Percentiles rank a stretch among this genome's conserved stretches.
phyloP scores from a whole-genome alignment of 2,113 vertebrate species.

The Dolichallabes microphthalmus region DNA sequence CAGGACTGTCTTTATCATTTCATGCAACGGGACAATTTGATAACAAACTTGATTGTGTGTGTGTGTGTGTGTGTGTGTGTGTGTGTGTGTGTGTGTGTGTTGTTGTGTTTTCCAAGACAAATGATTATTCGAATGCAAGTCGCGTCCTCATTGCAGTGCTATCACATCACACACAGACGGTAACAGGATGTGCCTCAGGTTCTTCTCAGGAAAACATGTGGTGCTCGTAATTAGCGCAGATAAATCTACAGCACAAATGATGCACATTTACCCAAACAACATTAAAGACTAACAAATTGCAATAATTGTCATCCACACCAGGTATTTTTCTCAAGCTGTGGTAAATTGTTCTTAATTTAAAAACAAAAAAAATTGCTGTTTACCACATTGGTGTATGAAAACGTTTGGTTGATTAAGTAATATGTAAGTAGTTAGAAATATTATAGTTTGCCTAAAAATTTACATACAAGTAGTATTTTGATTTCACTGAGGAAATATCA shows the following conservation, averaged over 20 bases:
- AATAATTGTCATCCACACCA: slow-evolving; percentile 40
- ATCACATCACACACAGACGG: slow-evolving; percentile 50
- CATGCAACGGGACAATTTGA: neutral
- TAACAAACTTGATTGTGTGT: neutral
- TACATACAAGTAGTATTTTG: neutral
- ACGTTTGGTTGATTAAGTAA: neutral
- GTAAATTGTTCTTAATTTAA: slow-evolving; percentile 35
- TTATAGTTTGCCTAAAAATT: no score
- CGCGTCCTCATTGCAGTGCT: slow-evolving; percentile 45
- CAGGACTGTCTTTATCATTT: neutral
- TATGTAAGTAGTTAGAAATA: neutral
- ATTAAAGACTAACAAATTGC: slow-evolving; percentile 46
- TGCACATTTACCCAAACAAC: slow-evolving; percentile 41
- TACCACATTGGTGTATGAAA: neutral
- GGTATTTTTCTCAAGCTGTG: slow-evolving; percentile 45
- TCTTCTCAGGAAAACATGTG: slow-evolving; percentile 43
- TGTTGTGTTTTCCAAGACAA: slow-evolving; percentile 44
- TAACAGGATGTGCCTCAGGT: slow-evolving; percentile 48
- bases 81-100: neutral
- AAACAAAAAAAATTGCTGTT: neutral
- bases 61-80: neutral
- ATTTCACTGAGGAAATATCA: neutral
- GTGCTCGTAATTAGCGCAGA: slow-evolving; percentile 50
- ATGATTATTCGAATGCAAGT: slow-evolving; percentile 48
- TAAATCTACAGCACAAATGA: slow-evolving; percentile 50